A percentile compares a stretch with the other conserved stretches of the same genome.
phyloP scores from a whole-genome alignment of 64 coral and sea anemone genomes.

The Anthopleura sola region DNA sequence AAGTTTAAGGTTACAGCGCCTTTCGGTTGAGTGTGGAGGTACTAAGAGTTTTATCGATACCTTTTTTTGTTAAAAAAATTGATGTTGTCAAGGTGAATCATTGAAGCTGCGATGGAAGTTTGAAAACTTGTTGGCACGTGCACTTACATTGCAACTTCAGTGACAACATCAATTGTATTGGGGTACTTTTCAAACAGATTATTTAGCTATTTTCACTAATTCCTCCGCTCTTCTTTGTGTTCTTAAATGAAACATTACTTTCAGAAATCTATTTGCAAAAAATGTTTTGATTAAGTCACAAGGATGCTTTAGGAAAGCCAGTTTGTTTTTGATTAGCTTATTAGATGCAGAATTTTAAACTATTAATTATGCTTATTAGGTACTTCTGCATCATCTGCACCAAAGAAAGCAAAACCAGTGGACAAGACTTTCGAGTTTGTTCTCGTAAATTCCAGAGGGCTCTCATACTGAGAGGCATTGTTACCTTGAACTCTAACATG shows the following conservation, averaged over 20 bases:
- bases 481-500: neutral
- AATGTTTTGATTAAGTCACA: too few relatives aligned
- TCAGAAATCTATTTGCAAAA: too few relatives aligned
- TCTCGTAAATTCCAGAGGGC: neutral
- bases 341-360: slow-evolving; percentile 18
- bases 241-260: too few relatives aligned
- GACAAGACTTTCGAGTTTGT: neutral
- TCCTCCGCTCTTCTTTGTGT: too few relatives aligned
- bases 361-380: slow-evolving; percentile 20
- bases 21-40: neutral
- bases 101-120: neutral
- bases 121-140: too few relatives aligned
- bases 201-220: too few relatives aligned
- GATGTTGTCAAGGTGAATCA: neutral
- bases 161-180: too few relatives aligned
- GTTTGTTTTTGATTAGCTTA: neutral
- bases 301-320: neutral
- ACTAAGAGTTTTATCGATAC: too few relatives aligned
- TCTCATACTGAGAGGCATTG: slow-evolving; percentile 22
- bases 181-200: too few relatives aligned
- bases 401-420: slow-evolving; percentile 20
- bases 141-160: too few relatives aligned
- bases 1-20: too few relatives aligned
- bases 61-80: too few relatives aligned
- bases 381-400: slow-evolving; percentile 16